Evolutionary conservation across 2,888 invertebrate species (phyloP).

Genomic region (Platycheirus rosarum): DNA sequence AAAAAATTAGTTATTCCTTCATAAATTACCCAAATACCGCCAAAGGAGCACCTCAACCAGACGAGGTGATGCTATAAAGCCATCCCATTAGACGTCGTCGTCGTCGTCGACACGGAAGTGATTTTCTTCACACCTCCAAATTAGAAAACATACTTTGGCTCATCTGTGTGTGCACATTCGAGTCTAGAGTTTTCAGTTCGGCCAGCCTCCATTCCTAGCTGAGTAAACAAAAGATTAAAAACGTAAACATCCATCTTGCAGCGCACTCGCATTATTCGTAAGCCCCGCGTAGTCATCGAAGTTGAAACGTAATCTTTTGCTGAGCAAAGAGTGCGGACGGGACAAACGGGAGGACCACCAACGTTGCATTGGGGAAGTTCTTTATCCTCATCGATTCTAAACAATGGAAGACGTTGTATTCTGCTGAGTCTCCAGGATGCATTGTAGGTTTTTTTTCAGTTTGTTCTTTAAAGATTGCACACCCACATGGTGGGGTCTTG

Average conservation of each 20-base stretch:
- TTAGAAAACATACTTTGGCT: slow-evolving; percentile 36
- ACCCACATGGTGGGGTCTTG: slow-evolving; percentile 66
- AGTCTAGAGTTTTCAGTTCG: slow-evolving; percentile 20
- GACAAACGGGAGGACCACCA: slow-evolving; percentile 71
- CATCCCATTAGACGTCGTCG: slow-evolving; percentile 4
- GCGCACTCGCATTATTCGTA: slow-evolving; percentile 26
- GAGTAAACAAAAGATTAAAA: slow-evolving; percentile 69
- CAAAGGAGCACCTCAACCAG: slow-evolving; percentile 38
- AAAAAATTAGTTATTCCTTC: slow-evolving; percentile 41
- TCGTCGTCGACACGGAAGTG: slow-evolving; percentile 65
- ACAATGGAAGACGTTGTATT: slow-evolving; percentile 61
- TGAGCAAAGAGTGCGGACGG: slow-evolving; percentile 58
- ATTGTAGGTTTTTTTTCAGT: slow-evolving; percentile 77
- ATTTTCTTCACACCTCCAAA: slow-evolving; percentile 71
- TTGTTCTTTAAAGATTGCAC: slow-evolving; percentile 75
- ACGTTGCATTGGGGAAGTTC: slow-evolving; percentile 58
- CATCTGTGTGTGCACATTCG: slow-evolving; percentile 25
- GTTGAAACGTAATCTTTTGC: slow-evolving; percentile 72
- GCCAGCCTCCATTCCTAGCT: slow-evolving; percentile 25
- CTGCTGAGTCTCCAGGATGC: slow-evolving; percentile 44
- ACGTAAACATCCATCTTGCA: slow-evolving; percentile 68
- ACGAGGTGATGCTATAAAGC: background rate
- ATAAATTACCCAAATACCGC: slow-evolving; percentile 56
- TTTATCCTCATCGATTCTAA: slow-evolving; percentile 68
- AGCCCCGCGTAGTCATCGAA: slow-evolving; percentile 38